These are phyloP conservation scores for Thermophis baileyi DNA, from an alignment of 2,113 vertebrate genomes.

Conservation along the genomic window DNA sequence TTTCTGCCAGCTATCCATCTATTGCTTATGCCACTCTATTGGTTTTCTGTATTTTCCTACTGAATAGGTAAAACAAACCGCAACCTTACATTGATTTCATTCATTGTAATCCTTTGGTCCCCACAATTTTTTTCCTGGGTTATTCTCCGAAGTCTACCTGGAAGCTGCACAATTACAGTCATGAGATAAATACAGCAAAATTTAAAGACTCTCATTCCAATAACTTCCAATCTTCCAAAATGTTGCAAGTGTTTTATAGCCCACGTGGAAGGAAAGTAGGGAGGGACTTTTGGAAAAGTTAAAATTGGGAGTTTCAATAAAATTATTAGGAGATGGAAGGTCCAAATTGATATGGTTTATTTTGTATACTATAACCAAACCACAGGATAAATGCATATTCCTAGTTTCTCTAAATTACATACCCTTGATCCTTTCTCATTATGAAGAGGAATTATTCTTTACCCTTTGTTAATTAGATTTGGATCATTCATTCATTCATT, in stretches of 20 bases:
- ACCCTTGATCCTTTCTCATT: background rate
- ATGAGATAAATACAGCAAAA: background rate
- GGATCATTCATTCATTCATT: background rate
- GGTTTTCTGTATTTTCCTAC: background rate
- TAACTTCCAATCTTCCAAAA: background rate
- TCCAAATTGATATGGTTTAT: background rate
- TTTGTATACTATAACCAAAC: background rate
- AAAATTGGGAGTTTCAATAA: background rate
- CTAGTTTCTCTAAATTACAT: background rate
- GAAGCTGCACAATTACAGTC: background rate
- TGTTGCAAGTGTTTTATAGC: background rate
- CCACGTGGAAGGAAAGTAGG: background rate
- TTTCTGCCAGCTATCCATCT: background rate
- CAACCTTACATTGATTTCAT: background rate
- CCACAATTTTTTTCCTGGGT: background rate
- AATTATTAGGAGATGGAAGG: background rate
- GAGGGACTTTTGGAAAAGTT: background rate
- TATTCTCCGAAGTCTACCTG: background rate
- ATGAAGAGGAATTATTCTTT: background rate
- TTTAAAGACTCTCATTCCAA: background rate
- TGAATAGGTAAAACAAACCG: background rate
- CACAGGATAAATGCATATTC: background rate
- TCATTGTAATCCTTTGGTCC: background rate
- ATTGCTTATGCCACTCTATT: background rate
- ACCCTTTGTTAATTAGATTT: background rate